A percentile compares a stretch with the other conserved stretches of the same genome.
These are phyloP conservation scores for Spilogale gracilis DNA, from an alignment of 2,113 vertebrate species.

Conservation along the genomic window DNA sequence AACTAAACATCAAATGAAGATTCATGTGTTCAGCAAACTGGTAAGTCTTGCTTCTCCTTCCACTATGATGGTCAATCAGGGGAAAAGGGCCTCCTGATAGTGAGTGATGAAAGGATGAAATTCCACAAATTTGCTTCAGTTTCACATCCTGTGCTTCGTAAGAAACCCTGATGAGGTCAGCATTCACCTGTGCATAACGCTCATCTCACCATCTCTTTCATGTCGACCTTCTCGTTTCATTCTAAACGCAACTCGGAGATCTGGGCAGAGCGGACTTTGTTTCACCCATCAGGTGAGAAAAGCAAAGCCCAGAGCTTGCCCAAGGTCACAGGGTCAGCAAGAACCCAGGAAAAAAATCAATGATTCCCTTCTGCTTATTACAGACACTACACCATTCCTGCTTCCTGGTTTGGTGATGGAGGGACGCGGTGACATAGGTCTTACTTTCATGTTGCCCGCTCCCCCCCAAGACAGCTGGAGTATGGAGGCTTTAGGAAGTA, in stretches of 20 bases:
- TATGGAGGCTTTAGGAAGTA: not conserved
- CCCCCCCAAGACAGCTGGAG: not conserved
- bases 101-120: not conserved
- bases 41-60: constrained; percentile 1
- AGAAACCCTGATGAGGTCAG: not conserved
- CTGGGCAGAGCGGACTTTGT: no score
- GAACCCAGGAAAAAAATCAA: not conserved
- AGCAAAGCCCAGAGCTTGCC: not conserved
- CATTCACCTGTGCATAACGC: not conserved
- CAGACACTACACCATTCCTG: not conserved
- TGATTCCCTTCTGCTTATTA: not conserved
- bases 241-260: not conserved
- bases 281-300: not conserved
- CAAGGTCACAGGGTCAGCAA: not conserved
- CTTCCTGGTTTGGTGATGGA: not conserved
- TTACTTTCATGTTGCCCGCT: not conserved
- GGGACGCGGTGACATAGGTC: not conserved
- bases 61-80: not conserved
- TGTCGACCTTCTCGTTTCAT: not conserved
- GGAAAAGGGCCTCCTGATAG: not conserved
- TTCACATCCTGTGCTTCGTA: not conserved
- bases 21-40: not conserved
- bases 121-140: not conserved
- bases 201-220: not conserved
- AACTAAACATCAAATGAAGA: constrained; percentile 36